These are phyloP conservation scores for Camelus bactrianus DNA, from an alignment of 2,113 vertebrate species.

Conservation along the genomic window DNA sequence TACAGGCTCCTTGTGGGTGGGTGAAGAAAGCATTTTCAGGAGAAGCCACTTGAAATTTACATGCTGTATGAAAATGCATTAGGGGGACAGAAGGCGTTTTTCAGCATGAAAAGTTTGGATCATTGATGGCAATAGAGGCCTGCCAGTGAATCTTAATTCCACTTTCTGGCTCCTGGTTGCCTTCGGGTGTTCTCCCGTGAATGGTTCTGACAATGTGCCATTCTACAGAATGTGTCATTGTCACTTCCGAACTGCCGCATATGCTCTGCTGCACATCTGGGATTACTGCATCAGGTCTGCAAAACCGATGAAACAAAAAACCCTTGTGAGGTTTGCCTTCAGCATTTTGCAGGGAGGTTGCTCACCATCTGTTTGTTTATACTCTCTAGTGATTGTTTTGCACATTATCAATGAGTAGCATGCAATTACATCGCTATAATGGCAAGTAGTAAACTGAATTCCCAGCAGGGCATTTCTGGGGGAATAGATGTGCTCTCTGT, in stretches of 20 bases:
- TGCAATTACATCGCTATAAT: conserved; percentile 53
- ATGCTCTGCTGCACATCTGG: not conserved
- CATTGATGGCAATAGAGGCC: not conserved
- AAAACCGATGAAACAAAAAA: not conserved
- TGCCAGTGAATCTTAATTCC: not conserved
- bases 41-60: conserved; percentile 9
- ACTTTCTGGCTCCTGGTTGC: not conserved
- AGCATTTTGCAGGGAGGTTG: conserved; percentile 39
- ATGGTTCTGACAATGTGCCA: not conserved
- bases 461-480: not conserved
- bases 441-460: conserved; percentile 55
- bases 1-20: not conserved
- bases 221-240: not conserved
- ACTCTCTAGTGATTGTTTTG: conserved; percentile 17
- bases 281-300: not conserved
- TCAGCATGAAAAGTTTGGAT: conserved; percentile 8
- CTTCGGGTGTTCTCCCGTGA: not conserved
- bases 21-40: not conserved
- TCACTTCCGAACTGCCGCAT: not conserved
- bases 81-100: conserved; percentile 59
- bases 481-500: not conserved
- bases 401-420: conserved; percentile 55
- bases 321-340: not conserved
- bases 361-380: conserved; percentile 70
- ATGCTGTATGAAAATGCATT: not conserved